Percentiles rank a stretch among this genome's conserved stretches.
phyloP scores from a whole-genome alignment of 2,113 vertebrate genomes.

The Ailuropoda melanoleuca region DNA sequence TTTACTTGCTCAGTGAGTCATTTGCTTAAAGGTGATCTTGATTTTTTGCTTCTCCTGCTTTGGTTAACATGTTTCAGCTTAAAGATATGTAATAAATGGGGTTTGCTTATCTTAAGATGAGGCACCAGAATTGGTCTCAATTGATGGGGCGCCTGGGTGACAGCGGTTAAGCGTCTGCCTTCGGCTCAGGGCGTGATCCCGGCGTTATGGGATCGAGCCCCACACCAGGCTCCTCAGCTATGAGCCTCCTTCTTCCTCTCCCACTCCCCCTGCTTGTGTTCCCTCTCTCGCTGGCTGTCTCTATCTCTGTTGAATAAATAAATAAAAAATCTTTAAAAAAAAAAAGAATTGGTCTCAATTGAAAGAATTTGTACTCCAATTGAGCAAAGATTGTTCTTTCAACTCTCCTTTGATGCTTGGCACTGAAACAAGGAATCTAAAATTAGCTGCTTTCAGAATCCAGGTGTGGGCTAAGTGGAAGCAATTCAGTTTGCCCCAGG shows the following conservation, averaged over 20 bases:
- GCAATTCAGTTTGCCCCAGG: not conserved
- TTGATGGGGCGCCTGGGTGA: too few relatives aligned
- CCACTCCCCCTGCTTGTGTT: too few relatives aligned
- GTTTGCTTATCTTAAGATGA: constrained; percentile 57
- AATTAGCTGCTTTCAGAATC: constrained; percentile 54
- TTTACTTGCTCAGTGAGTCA: constrained; percentile 29
- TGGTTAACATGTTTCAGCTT: constrained; percentile 35
- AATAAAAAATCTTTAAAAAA: too few relatives aligned
- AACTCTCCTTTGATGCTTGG: constrained; percentile 62
- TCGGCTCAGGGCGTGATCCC: too few relatives aligned
- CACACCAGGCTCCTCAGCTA: too few relatives aligned
- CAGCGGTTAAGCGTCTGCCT: too few relatives aligned
- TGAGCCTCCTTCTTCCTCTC: too few relatives aligned
- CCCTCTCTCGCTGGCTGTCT: too few relatives aligned
- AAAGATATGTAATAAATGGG: constrained; percentile 37
- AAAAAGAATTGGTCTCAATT: constrained; percentile 20
- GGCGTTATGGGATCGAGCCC: too few relatives aligned
- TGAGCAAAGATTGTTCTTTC: constrained; percentile 58
- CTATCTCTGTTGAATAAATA: too few relatives aligned
- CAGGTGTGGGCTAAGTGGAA: constrained; percentile 49
- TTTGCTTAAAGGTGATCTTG: constrained; percentile 32
- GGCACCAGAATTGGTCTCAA: not conserved
- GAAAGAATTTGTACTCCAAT: constrained; percentile 60
- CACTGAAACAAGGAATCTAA: constrained; percentile 55
- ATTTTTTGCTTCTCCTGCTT: constrained; percentile 20